Conservation (phyloP, 1,140 invertebrate species). For the Pteromalus puparum region DNA sequence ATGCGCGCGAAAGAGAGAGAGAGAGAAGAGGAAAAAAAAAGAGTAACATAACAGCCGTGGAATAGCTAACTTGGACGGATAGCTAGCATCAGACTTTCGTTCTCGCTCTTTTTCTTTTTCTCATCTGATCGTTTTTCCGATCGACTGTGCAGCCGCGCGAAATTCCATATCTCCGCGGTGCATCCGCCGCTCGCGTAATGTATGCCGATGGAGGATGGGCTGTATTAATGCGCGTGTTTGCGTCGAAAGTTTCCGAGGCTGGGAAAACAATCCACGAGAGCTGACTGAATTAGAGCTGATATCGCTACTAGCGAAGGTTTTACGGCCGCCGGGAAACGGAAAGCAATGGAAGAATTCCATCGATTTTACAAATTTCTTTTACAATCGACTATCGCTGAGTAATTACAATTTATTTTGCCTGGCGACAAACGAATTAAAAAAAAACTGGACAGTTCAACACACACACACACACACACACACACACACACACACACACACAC, state of each 20-base stretch:
- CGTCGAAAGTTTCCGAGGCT: neutral
- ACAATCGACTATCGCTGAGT: no score
- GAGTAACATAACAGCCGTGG: neutral
- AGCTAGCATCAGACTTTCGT: neutral
- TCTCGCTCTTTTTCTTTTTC: neutral
- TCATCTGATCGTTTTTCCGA: neutral
- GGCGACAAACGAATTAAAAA: no score
- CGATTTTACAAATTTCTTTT: no score
- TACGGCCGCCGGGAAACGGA: no score
- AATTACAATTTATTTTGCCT: no score
- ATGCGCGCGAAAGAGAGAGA: neutral
- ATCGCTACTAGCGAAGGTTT: neutral
- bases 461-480: no score
- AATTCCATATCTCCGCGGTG: neutral
- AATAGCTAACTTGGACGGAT: neutral
- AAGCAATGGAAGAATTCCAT: no score
- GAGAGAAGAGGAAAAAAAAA: neutral
- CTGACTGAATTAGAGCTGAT: neutral
- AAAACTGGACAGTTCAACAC: no score
- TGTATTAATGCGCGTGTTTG: neutral
- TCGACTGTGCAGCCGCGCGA: conserved; percentile 1
- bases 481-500: no score
- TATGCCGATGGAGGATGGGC: neutral
- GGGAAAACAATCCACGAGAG: neutral
- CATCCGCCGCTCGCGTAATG: neutral